These are phyloP conservation scores for Dromas ardeola DNA, from an alignment of 2,113 vertebrate species.

Conservation along the genomic window DNA sequence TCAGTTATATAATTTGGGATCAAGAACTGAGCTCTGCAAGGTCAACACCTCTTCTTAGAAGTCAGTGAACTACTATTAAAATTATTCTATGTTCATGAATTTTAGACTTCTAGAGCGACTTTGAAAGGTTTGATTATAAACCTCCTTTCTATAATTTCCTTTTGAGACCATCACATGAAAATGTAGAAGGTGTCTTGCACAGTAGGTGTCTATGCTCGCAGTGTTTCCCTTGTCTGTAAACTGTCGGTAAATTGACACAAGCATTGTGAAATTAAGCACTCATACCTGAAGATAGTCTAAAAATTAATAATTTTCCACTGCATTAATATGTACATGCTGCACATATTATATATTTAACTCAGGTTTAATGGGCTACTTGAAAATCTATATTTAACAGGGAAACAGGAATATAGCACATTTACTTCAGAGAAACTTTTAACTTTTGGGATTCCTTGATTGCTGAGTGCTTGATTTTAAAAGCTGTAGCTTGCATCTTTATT, in stretches of 20 bases:
- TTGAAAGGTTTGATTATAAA: not conserved
- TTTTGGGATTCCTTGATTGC: conserved; percentile 58
- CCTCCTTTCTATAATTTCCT: not conserved
- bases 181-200: not conserved
- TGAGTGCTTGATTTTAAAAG: conserved; percentile 54
- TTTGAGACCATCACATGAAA: not conserved
- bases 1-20: not conserved
- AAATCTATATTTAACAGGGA: conserved; percentile 63
- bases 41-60: not conserved
- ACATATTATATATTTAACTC: conserved; percentile 39
- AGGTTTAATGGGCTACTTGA: conserved; percentile 48
- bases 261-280: conserved; percentile 50
- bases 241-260: not conserved
- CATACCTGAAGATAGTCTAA: conserved; percentile 27
- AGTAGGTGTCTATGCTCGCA: not conserved
- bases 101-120: not conserved
- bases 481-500: conserved; percentile 59
- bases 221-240: not conserved
- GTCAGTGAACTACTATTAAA: not conserved
- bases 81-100: not conserved
- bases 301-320: conserved; percentile 46
- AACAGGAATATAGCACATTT: conserved; percentile 24
- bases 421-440: conserved; percentile 46
- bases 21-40: not conserved
- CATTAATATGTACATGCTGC: conserved; percentile 42